Conservation (phyloP, 2,888 invertebrate species). For the Apodemia mormo region DNA sequence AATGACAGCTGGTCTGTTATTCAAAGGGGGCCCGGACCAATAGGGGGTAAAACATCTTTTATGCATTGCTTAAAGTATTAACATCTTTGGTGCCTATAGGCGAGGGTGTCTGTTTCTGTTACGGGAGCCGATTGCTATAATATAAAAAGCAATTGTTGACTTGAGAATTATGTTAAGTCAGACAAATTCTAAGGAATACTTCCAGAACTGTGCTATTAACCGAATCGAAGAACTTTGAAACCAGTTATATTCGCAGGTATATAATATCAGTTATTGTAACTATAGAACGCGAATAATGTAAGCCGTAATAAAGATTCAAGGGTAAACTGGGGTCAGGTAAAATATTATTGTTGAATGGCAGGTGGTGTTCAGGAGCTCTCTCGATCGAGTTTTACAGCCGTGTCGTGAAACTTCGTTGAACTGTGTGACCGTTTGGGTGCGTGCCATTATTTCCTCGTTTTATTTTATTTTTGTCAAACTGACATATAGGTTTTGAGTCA, state of each 20-base stretch:
- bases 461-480: constrained; percentile 47
- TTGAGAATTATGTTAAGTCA: no score
- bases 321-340: constrained; percentile 25
- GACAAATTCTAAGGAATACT: no score
- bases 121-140: no score
- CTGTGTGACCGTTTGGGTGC: constrained; percentile 48
- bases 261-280: neutral
- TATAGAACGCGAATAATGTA: constrained; percentile 4
- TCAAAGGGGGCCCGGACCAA: no score
- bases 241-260: neutral
- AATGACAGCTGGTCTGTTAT: no score
- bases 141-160: no score
- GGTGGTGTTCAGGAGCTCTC: constrained; percentile 38
- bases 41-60: no score
- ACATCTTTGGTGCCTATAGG: no score
- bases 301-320: constrained; percentile 22
- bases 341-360: constrained; percentile 34
- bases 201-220: neutral
- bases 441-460: constrained; percentile 52
- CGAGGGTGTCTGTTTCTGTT: no score
- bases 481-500: constrained; percentile 37
- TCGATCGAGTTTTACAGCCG: constrained; percentile 35
- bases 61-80: no score
- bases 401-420: constrained; percentile 37
- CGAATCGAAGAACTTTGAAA: neutral